Percentiles rank a stretch among this genome's conserved stretches.
Evolutionary conservation across 2,888 invertebrate species (phyloP).

Genomic region (Phrixothrix hirtus): DNA sequence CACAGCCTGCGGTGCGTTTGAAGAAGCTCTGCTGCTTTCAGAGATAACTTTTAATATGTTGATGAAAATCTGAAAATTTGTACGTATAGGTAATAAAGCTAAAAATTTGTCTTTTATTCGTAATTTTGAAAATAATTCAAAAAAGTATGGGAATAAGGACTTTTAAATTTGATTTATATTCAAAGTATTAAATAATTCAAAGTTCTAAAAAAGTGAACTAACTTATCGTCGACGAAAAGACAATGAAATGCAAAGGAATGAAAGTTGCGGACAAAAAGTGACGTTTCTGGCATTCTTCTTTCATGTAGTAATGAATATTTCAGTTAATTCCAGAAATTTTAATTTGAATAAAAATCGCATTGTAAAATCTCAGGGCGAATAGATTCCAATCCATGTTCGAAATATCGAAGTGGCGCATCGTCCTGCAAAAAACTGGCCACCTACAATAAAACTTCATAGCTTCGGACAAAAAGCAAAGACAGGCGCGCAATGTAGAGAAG

Average conservation of each 20-base stretch:
- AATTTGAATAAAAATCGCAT: conserved; percentile 47
- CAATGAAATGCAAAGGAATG: conserved; percentile 10
- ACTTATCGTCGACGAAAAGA: conserved; percentile 7
- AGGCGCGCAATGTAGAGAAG: conserved; percentile 45
- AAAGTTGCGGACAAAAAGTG: conserved; percentile 30
- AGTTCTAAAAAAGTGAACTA: no score
- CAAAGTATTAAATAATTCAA: no score
- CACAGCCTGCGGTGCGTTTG: conserved; percentile 25
- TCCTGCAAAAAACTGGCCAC: conserved; percentile 41
- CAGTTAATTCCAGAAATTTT: conserved; percentile 52
- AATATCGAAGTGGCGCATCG: conserved; percentile 41
- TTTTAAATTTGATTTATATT: no score
- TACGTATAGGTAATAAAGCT: neutral
- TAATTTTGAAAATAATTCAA: no score
- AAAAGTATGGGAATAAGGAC: no score
- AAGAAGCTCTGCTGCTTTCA: conserved; percentile 16
- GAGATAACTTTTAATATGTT: conserved; percentile 6
- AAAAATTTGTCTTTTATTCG: no score
- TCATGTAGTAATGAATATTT: conserved; percentile 54
- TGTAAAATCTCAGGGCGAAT: conserved; percentile 32
- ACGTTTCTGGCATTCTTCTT: conserved; percentile 43
- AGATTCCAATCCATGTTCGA: conserved; percentile 39
- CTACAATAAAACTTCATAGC: conserved; percentile 45
- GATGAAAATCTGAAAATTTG: neutral
- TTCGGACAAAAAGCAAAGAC: conserved; percentile 41